Percentiles rank a stretch among this genome's conserved stretches.
phyloP scores from a whole-genome alignment of 2,888 invertebrate species.

The Alviniconcha strummeri region DNA sequence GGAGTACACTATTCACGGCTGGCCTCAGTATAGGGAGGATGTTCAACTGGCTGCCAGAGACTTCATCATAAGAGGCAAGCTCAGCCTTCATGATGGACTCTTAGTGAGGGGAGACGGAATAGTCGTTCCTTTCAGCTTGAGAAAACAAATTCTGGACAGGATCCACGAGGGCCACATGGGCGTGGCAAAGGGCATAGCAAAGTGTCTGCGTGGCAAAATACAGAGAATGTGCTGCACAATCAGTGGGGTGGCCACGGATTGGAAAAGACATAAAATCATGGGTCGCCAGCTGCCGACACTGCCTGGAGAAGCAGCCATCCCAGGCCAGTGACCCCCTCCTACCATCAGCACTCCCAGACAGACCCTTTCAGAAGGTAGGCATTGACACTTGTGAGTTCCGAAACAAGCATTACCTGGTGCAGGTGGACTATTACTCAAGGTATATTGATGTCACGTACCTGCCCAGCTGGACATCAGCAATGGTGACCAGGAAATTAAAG shows the following conservation, averaged over 20 bases:
- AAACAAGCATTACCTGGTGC: neutral
- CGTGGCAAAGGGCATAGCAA: constrained; percentile 3
- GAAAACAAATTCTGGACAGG: neutral
- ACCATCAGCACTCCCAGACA: neutral
- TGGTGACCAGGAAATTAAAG: neutral
- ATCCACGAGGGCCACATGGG: constrained; percentile 21
- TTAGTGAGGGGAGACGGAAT: neutral
- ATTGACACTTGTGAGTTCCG: neutral
- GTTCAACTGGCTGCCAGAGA: neutral
- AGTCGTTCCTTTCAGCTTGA: constrained; percentile 9
- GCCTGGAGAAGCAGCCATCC: neutral
- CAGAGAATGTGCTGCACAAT: neutral
- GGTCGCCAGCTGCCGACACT: neutral
- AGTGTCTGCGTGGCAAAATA: neutral
- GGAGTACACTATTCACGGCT: neutral
- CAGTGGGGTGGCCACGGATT: constrained; percentile 8
- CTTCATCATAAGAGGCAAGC: neutral
- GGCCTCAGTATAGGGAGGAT: constrained; percentile 9
- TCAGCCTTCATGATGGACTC: constrained; percentile 6
- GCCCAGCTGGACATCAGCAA: neutral
- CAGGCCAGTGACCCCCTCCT: constrained; percentile 19
- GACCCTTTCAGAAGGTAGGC: constrained; percentile 18
- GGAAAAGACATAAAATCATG: neutral
- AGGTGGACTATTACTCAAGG: constrained; percentile 1
- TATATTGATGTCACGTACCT: neutral